phyloP scores from a whole-genome alignment of 2,113 vertebrate genomes.

The Hippocampus comes region DNA sequence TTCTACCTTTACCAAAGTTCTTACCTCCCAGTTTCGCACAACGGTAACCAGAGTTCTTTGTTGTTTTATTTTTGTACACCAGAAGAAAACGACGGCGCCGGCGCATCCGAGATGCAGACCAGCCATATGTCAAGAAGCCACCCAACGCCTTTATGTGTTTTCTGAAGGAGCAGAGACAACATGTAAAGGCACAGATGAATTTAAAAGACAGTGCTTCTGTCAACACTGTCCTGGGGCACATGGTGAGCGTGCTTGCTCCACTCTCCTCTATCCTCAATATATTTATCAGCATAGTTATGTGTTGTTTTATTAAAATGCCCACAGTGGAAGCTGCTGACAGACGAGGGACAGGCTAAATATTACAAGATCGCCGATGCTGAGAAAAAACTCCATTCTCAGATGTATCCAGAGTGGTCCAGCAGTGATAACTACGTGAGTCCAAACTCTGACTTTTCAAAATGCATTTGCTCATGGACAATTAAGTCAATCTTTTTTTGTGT shows the following conservation, averaged over 20 bases:
- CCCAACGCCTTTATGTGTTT: conserved; percentile 11
- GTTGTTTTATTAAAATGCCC: neutral
- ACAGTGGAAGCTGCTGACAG: conserved; percentile 7
- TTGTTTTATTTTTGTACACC: no score
- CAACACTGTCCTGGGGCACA: conserved; percentile 5
- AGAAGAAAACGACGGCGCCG: conserved; percentile 11
- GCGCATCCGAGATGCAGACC: conserved; percentile 3
- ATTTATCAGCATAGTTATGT: neutral
- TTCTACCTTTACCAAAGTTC: neutral
- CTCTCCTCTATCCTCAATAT: neutral
- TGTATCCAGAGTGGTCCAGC: conserved; percentile 11
- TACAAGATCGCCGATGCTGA: conserved; percentile 8
- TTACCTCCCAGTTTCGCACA: neutral
- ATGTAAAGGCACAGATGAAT: conserved; percentile 8
- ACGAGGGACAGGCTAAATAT: conserved; percentile 5
- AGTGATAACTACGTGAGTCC: conserved; percentile 5
- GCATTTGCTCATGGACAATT: neutral
- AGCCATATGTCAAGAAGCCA: conserved; percentile 8
- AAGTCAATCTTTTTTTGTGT: neutral
- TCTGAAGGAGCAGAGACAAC: conserved; percentile 8
- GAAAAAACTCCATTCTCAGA: conserved; percentile 12
- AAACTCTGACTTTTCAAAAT: neutral
- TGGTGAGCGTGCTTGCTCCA: neutral
- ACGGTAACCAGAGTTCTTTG: neutral
- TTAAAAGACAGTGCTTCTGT: conserved; percentile 10